Conservation (phyloP, 2,888 invertebrate genomes). For the Apamea epomidion region DNA sequence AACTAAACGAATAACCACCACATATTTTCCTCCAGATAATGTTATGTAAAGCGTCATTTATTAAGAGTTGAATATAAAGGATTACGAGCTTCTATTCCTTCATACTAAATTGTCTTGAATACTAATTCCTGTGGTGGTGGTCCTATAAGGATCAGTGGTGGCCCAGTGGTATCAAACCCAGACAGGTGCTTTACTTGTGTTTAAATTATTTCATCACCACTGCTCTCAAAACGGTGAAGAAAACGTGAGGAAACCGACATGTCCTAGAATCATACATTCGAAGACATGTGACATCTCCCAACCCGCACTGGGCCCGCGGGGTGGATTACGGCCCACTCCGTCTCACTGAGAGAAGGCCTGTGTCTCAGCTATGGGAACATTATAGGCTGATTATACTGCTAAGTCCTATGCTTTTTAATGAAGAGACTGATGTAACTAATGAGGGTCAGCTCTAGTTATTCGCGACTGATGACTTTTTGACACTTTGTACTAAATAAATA, state of each 20-base stretch:
- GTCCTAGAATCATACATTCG: too few species aligned
- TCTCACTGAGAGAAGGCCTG: too few species aligned
- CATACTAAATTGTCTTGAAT: not conserved
- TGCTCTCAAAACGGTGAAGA: too few species aligned
- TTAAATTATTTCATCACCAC: too few species aligned
- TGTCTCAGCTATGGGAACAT: not conserved
- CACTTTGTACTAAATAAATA: not conserved
- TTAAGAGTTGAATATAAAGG: not conserved
- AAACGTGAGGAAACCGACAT: too few species aligned
- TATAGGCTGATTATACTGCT: not conserved
- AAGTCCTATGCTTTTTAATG: not conserved
- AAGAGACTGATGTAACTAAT: not conserved
- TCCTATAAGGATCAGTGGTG: not conserved
- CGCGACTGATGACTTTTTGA: not conserved
- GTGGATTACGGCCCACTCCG: too few species aligned
- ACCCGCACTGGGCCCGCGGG: too few species aligned
- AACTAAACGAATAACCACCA: constrained; percentile 10
- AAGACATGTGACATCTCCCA: too few species aligned
- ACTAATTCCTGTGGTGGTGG: not conserved
- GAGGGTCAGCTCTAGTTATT: not conserved
- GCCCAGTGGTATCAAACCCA: too few species aligned
- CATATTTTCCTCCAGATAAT: constrained; percentile 10
- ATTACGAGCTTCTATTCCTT: not conserved
- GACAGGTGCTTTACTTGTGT: too few species aligned
- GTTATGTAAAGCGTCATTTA: not conserved